Evolutionary conservation across 2,888 invertebrate genomes (phyloP), one percentile per base, ranked within the genome.

Genomic region (Habroteleia sp.): DNA sequence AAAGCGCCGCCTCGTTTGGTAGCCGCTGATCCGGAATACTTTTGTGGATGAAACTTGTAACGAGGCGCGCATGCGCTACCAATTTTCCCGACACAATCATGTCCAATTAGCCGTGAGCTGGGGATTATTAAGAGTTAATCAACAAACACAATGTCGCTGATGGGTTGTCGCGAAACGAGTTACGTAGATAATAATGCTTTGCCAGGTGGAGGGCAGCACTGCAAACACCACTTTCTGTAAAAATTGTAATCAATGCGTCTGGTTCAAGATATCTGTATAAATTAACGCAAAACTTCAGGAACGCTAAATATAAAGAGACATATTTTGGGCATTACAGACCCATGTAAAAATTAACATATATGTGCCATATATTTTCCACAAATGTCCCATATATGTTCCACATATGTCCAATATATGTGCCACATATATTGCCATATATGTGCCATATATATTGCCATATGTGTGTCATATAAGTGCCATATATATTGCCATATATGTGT

Each of bases 51-150:
- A 37, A 31, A 10, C 11, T 50, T 50, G 27, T 35, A 52, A 44
- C 25, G 60, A 42, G 29, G 25, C 41, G 33, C 29, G 35, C 27
- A 14, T 8, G 39, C 60, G 54, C 31, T 35, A 33, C 44, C 46
- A 48, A 44, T 62, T 71, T 71, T 16, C 42, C 31, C 16, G 33
- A 39, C 54, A 54, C 52, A 60, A 62, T 71, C 60, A 37, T 62
- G 44, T 37, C 62, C 52, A 71, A 71, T 71, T 71, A 62, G 60
- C 52, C 46, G 41, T 39, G 20, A 41, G 52, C 37, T 50, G 14
- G 37, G 31, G 50, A 14, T 48, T 71, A 62, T 71, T 71, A 71
- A 60, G 69, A 71, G 62, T 52, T 60, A 50, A 69, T 50, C 52
- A 69, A 52, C 60, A 60, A 60, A 52, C 58, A 60, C 60, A 69